Evolutionary conservation across 2,797 vertebrate genomes (phyloP).

Genomic region (Falco berigora): DNA sequence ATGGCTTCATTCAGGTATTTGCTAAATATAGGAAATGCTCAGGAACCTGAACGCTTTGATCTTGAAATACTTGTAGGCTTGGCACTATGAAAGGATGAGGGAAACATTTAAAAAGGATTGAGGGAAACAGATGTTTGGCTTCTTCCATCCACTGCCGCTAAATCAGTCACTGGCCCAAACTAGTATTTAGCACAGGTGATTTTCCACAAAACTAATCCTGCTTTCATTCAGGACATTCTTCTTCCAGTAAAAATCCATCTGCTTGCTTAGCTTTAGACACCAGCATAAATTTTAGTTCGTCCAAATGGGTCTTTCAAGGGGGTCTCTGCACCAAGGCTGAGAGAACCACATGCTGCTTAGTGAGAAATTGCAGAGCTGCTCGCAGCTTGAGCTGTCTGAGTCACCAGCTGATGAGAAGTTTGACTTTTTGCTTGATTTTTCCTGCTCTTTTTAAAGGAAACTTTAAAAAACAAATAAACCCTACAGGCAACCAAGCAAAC

Average conservation of each 20-base stretch:
- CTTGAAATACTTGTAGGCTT: conserved; percentile 6
- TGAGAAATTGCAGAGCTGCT: conserved; percentile 28
- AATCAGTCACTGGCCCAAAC: conserved; percentile 35
- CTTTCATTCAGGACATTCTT: conserved; percentile 25
- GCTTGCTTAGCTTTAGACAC: conserved; percentile 1
- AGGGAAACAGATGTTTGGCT: conserved; percentile 69
- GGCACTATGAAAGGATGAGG: background rate
- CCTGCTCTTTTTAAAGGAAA: conserved; percentile 16
- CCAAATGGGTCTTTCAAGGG: conserved; percentile 1
- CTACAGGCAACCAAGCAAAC: conserved; percentile 12
- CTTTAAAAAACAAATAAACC: conserved; percentile 43
- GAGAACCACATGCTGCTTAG: conserved; percentile 11
- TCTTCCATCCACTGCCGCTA: conserved; percentile 40
- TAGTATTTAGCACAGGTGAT: conserved; percentile 53
- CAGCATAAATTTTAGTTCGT: background rate
- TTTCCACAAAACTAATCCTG: conserved; percentile 53
- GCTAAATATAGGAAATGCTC: conserved; percentile 43
- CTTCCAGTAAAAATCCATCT: conserved; percentile 41
- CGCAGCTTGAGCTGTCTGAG: conserved; percentile 29
- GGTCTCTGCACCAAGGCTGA: background rate
- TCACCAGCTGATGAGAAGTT: conserved; percentile 43
- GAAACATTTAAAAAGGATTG: conserved; percentile 13
- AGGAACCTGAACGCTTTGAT: conserved; percentile 40
- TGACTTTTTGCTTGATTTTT: conserved; percentile 1
- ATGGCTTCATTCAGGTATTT: background rate